Evolutionary conservation across 2,888 invertebrate species (phyloP), one percentile per base, ranked within the genome.

Genomic region (Eupithecia abbreviata): DNA sequence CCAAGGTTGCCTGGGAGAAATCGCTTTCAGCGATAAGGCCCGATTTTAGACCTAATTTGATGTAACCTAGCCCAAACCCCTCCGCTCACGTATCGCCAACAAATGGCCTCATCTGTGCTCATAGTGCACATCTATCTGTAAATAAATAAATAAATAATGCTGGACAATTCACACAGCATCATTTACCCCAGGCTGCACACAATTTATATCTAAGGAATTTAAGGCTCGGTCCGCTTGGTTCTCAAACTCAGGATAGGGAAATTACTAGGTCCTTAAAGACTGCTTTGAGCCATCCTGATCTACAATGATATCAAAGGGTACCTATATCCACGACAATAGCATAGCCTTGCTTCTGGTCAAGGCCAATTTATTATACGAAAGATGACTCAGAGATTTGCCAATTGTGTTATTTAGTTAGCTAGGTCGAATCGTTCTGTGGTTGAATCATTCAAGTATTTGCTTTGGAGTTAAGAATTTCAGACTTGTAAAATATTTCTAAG

Each of bases 331-430:
- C 43, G 30, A 77, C 71, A 73, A 73, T 55, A 71, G 4, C 4
- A 58, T 2, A 68, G 42, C 83, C 82, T 81, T 79, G 79, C 75
- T 72, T 72, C 55, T 72, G 81, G 80, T 82, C 82, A 82, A 82
- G 82, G 82, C 67, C 68, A 73, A 70, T 66, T 75, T 79, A 66
- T 80, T 79, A 71, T 77, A 71, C 74, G 73, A 49, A 69, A 73
- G 74, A 72, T 81, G 76, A 81, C 62, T 80, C 79, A 81, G 51
- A 77, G 68, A 74, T 77, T 72, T 45, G 18, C 47, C 18, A 15
- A 66, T 62, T 62, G 12, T 4, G 62, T 3, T 62, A 30, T 62
- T 30, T 30, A 30, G 30, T 30, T 62, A 62, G 6, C 51, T 51
- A 51, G 42, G 13, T 42, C 7, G 42, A 42, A 66, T 42, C 42